These are phyloP conservation scores for Zaprionus nigranus DNA, from an alignment of 1,140 invertebrate genomes.

Conservation along the genomic window DNA sequence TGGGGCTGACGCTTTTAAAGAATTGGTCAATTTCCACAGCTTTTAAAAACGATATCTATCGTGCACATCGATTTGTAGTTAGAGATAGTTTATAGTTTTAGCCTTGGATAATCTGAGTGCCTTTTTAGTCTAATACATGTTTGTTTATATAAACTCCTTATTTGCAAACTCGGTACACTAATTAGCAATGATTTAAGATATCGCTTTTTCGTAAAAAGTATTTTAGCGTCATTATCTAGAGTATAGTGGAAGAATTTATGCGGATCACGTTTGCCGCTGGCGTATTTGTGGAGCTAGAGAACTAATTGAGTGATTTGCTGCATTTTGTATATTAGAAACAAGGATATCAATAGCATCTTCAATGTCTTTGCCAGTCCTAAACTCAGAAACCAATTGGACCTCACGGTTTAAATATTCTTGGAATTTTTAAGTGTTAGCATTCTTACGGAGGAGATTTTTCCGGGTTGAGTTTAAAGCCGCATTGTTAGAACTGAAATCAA, in stretches of 20 bases:
- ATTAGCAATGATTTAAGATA: too few species aligned
- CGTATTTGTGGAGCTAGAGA: neutral
- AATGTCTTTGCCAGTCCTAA: neutral
- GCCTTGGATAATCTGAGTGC: too few species aligned
- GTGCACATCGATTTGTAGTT: neutral
- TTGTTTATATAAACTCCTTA: too few species aligned
- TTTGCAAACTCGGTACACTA: too few species aligned
- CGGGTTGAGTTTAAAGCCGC: too few species aligned
- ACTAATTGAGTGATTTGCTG: neutral
- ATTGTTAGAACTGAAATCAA: neutral
- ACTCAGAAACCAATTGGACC: conserved; percentile 2
- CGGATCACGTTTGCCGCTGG: too few species aligned
- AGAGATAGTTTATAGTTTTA: neutral
- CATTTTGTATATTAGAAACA: neutral
- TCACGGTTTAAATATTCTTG: neutral
- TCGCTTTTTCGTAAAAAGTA: too few species aligned
- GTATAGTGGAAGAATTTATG: too few species aligned
- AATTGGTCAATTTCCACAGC: conserved; percentile 7
- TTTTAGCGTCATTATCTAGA: too few species aligned
- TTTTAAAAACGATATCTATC: conserved; percentile 7
- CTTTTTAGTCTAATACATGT: too few species aligned
- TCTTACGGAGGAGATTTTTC: neutral
- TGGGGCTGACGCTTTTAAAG: conserved; percentile 2
- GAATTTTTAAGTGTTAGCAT: neutral
- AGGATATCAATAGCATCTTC: conserved; percentile 11